Evolutionary conservation across 2,888 invertebrate species (phyloP), one percentile per base, ranked within the genome.

Genomic region (Dyspetes luteomarginatus): DNA sequence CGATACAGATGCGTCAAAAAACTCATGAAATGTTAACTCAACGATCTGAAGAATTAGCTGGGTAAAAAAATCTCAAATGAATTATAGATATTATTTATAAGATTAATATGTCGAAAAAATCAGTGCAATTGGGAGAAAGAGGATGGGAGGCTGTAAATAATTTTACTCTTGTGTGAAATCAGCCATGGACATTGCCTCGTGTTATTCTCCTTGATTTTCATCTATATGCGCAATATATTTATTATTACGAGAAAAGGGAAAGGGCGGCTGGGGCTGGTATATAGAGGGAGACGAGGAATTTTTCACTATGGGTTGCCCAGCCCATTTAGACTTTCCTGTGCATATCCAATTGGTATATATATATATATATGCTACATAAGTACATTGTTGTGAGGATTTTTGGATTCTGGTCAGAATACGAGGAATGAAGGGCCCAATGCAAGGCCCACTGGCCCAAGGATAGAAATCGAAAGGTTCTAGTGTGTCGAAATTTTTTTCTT

Each of bases 401-500:
- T 36, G 12, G 55, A 26, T 55, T 26, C 55, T 24, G 2, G 4
- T 2, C 3, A 5, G 28, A 12, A 26, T 26, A 12, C 12, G n/a
- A 4, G 9, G 48, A 28, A 55, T 15, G 48, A 48, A 30, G 48
- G 24, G 17, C 15, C 43, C 17, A 19, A 52, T 26, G 17, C n/a
- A 43, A 55, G 17, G 69, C 74, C 67, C 65, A 75, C 73, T 76
- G 79, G 55, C 84, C 80, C 75, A 83, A 24, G 41, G 3, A 82
- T 84, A 83, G 76, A 81, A 84, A 86, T 85, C 85, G 85, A 81
- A 83, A 85, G 86, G 84, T 83, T 84, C 69, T 36, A 36, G 36
- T 0, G 78, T 83, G 83, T 85, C 85, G 82, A 83, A 82, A 78
- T 83, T 82, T 65, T 12, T 15, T 9, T 60, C 41, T 19, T 52